Base-by-base conservation (phyloP, 2,113 vertebrate genomes). In the Eurypyga helias region DNA sequence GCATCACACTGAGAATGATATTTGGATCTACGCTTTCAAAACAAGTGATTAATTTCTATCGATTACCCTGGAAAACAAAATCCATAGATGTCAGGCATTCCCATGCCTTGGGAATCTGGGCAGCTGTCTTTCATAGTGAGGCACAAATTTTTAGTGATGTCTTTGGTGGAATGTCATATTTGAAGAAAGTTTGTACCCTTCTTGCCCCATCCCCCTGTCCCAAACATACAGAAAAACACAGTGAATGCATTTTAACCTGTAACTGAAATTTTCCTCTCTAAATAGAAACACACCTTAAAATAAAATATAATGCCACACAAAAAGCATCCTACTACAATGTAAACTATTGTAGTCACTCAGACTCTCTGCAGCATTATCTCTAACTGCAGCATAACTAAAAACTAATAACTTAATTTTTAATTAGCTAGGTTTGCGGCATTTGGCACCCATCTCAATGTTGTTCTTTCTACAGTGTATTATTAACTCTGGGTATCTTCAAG, bases 321-420 rank as follows among this genome's bases (percentile, higher is more conserved):
- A 97, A 94, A 87, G 71, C 38, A 87, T 93, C 41, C 48, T 89
- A 24, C 73, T 85, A 77, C 87, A 62, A 69, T 80, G 87, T 91
- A 97, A 94, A 95, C 80, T 83, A 41, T 73, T 48, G 34, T 86
- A 41, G 71, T 86, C 72, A 89, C 66, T 94, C 54, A 75, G 46
- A n/a, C 92, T 96, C 67, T 88, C 61, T 93, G 41, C 57, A 91
- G 33, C 86, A 87, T 81, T 97, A 96, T 96, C 91, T 97, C 76
- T 91, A 96, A 95, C 83, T 94, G 92, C 89, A 93, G 55, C 96
- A 61, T 70, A 90, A 97, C 86, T 90, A 97, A 98, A 97, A 97
- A 90, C 93, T 97, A 98, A 97, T 97, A 97, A 96, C 69, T 94
- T 97, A 70, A 95, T 95, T 98, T 97, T 98, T 98, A 97, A 98